Evolutionary conservation across 2,888 invertebrate species (phyloP), one percentile per base, ranked within the genome.

Genomic region (Drosophila rubida): DNA sequence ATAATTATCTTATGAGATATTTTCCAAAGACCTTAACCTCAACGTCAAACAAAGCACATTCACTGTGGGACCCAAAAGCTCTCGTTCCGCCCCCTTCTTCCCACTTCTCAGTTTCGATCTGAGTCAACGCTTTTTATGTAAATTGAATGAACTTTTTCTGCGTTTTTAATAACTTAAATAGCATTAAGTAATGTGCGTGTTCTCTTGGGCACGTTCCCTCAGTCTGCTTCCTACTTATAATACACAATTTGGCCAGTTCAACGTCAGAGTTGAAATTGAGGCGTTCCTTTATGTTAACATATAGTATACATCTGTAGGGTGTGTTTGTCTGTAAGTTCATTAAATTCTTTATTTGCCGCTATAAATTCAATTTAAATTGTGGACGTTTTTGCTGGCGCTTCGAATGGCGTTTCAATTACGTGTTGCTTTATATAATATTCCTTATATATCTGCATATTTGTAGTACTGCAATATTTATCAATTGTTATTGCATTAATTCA

Each of bases 351-450:
- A 70, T 69, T 62, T 59, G 50, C 49, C 53, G 60, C 73, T 78
- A 71, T 84, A 78, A 68, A 73, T 66, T 76, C 76, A 84, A 78
- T 81, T 80, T 68, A 44, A 22, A 30, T 45, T 39, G 13, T 19
- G 32, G 53, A 48, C 49, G 14, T 49, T 41, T 51, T 62, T 30
- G 41, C 42, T 70, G 55, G 35, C 58, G 63, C 25, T 46, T 45
- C 44, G 27, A 64, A 59, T 48, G 51, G 35, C 8, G n/a, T 49
- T 67, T 39, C 27, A 41, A 39, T 51, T 53, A 49, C 11, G 13
- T 32, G 25, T 44, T 14, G 13, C 45, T 32, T 11, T 32, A 50
- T 37, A 50, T 60, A 32, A 41, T 23, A 39, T 14, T 37, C 7
- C n/a, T 23, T 11, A n/a, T 7, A 44, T 19, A 39, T 41, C 7